phyloP scores from a whole-genome alignment of 2,888 invertebrate species.

The Melitaea athalia region DNA sequence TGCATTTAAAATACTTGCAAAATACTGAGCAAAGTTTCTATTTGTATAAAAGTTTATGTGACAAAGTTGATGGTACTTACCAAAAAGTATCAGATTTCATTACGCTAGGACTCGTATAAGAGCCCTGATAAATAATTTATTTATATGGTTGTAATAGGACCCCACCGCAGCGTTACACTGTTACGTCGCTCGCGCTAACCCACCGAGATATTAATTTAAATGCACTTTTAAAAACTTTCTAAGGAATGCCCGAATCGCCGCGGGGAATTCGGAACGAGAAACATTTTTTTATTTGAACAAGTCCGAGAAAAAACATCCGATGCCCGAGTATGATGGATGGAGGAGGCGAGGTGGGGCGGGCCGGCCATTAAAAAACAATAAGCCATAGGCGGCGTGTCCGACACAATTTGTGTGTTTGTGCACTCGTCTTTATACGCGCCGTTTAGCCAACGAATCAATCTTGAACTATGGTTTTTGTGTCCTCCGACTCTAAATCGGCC shows the following conservation, averaged over 20 bases:
- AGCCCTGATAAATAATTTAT: conserved; percentile 17
- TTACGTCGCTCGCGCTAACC: conserved; percentile 48
- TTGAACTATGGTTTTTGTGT: conserved; percentile 25
- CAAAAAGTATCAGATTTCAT: conserved; percentile 9
- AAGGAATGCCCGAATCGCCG: conserved; percentile 69
- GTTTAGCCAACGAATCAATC: conserved; percentile 37
- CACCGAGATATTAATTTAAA: conserved; percentile 69
- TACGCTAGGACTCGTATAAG: conserved; percentile 9
- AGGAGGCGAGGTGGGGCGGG: conserved; percentile 65
- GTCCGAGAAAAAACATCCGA: conserved; percentile 47
- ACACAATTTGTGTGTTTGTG: conserved; percentile 68
- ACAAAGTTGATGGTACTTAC: neutral
- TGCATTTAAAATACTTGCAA: neutral
- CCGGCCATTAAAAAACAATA: conserved; percentile 80
- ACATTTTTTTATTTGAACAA: conserved; percentile 62
- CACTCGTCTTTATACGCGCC: conserved; percentile 64
- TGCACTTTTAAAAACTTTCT: conserved; percentile 70
- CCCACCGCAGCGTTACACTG: conserved; percentile 23
- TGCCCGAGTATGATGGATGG: conserved; percentile 67
- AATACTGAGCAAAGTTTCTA: neutral
- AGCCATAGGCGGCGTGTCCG: conserved; percentile 69
- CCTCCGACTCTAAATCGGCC: neutral
- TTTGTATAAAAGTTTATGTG: neutral
- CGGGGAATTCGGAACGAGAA: conserved; percentile 61
- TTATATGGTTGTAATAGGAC: conserved; percentile 27